Evolutionary conservation across 2,888 invertebrate genomes (phyloP), one percentile per base, ranked within the genome.

Genomic region (Oxycera nigricornis): DNA sequence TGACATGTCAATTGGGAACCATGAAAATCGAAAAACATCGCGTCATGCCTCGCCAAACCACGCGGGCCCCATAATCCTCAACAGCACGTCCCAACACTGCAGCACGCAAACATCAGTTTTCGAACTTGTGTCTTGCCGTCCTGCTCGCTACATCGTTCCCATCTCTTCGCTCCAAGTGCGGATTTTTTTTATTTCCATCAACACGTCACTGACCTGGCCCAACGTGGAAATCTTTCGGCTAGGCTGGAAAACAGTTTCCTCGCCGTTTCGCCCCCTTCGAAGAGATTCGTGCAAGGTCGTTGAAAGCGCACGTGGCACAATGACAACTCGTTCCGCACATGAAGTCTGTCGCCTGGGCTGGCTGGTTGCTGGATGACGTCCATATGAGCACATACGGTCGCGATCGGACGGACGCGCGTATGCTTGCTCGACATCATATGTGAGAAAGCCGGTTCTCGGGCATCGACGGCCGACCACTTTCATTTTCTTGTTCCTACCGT

Each of bases 401-500:
- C 39, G 35, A 28, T 41, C 28, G 72, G 68, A 68, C 68, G 46
- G 30, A 9, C 52, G 68, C 59, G 39, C 17, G 72, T 35, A 14
- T 59, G 22, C 1, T 57, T 30, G 3, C 61, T 14, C 30, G 17
- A 11, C 2, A 26, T 50, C 73, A 73, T 31, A 61, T 57, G 35
- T 14, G 46, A 46, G 46, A 7, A n/a, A 14, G 39, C 26, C 41
- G 41, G 28, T 50, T 28, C 50, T 7, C 52, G 50, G 50, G 50
- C 39, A 35, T 9, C 50, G 55, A 75, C 67, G 62, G 72, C 72
- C 73, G 76, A 81, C 81, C 82, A 84, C 85, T 85, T 85, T 85
- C 84, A 81, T 83, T 85, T 85, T 84, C 84, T 84, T 84, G 83
- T 84, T 84, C 84, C 82, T 83, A 84, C 84, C 81, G 82, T 81